Conservation (phyloP, 2,113 vertebrate genomes). For the Arvicanthis niloticus region DNA sequence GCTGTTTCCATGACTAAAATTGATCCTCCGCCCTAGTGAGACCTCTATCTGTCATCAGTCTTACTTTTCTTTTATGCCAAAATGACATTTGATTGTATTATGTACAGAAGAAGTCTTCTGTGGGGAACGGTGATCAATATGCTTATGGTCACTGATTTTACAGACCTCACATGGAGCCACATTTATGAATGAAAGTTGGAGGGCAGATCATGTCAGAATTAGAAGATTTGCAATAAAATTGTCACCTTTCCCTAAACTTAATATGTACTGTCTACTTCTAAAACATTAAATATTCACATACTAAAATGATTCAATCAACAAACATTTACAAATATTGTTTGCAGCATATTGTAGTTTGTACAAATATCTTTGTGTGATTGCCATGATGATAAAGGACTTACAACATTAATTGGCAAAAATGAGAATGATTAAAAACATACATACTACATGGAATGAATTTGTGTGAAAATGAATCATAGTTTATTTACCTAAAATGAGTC, state of each 20-base stretch:
- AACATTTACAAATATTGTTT: neutral
- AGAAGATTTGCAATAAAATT: neutral
- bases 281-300: neutral
- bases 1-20: slow-evolving; percentile 88
- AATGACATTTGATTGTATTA: slow-evolving; percentile 87
- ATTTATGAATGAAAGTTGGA: slow-evolving; percentile 72
- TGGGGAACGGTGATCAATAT: slow-evolving; percentile 88
- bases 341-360: neutral
- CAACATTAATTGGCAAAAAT: neutral
- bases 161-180: slow-evolving; percentile 64
- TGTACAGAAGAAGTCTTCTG: slow-evolving; percentile 81
- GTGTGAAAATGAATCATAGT: slow-evolving; percentile 26
- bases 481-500: no score
- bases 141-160: slow-evolving; percentile 84
- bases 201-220: neutral
- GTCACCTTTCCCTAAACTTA: neutral
- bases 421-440: neutral
- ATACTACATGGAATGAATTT: neutral
- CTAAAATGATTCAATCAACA: neutral
- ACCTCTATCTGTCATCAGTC: slow-evolving; percentile 84
- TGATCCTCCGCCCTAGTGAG: slow-evolving; percentile 87
- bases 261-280: neutral
- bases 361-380: neutral
- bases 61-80: slow-evolving; percentile 86
- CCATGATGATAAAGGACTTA: neutral